Percentiles rank a stretch among this genome's conserved stretches.
Conservation (phyloP, 92 coral and sea anemone species). For the Umimayanthus chanpuru region DNA sequence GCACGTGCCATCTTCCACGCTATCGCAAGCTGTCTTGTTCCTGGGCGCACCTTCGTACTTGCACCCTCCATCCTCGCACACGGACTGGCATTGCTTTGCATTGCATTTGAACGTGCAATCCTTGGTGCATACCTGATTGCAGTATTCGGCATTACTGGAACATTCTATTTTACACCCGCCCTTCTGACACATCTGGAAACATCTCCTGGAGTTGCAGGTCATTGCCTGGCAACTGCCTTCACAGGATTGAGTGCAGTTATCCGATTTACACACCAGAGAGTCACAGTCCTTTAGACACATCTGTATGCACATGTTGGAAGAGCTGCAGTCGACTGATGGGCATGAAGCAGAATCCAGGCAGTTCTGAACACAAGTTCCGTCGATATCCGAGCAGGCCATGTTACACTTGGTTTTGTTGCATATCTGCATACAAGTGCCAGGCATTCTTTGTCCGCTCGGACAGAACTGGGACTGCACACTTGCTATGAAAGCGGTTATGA, state of each 20-base stretch:
- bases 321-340: not conserved
- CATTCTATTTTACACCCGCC: constrained; percentile 44
- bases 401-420: not conserved
- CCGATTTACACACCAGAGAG: not conserved
- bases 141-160: constrained; percentile 28
- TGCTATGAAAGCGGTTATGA: not conserved
- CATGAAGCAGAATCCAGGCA: not conserved
- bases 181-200: constrained; percentile 39
- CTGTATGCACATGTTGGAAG: not conserved
- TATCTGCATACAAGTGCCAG: not conserved
- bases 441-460: not conserved
- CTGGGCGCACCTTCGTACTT: not conserved
- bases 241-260: not conserved
- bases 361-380: not conserved
- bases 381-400: not conserved
- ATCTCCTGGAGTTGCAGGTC: constrained; percentile 43
- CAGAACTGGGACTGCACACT: not conserved
- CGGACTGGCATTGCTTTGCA: constrained; percentile 29
- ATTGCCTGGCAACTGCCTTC: constrained; percentile 1
- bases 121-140: constrained; percentile 1
- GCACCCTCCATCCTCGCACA: constrained; percentile 43
- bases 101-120: constrained; percentile 49
- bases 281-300: not conserved
- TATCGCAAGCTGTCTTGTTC: constrained; percentile 5
- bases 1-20: constrained; percentile 11